These are phyloP conservation scores for Labeo catla DNA, from an alignment of 2,113 vertebrate species.

Conservation along the genomic window DNA sequence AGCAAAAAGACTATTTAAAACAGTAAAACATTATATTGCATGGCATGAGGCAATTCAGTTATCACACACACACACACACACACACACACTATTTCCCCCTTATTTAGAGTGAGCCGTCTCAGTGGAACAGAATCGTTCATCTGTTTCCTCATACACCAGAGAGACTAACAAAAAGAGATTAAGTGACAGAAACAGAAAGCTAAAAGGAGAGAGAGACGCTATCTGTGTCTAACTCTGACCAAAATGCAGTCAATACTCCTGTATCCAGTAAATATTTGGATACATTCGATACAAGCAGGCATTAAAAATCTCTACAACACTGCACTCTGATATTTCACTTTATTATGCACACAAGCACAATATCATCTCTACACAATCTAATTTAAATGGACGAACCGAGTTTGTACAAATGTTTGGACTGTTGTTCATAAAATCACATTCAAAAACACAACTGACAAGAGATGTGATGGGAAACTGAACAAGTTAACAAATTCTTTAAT, in stretches of 20 bases:
- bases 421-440: slow-evolving; percentile 4
- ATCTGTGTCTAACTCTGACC: neutral
- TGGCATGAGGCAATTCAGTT: too few relatives aligned
- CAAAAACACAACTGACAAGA: neutral
- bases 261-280: slow-evolving; percentile 6
- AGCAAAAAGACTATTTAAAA: neutral
- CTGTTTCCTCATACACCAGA: neutral
- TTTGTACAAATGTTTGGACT: neutral
- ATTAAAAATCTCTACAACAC: slow-evolving; percentile 7
- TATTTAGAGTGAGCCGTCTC: neutral
- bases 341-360: slow-evolving; percentile 9
- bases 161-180: neutral
- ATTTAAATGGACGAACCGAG: neutral
- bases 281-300: neutral
- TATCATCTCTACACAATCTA: neutral
- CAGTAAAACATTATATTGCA: neutral
- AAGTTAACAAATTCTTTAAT: slow-evolving; percentile 34
- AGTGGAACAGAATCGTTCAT: slow-evolving; percentile 15
- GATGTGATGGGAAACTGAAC: neutral
- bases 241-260: neutral
- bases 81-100: neutral
- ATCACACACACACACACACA: neutral
- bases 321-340: neutral
- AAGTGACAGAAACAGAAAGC: neutral
- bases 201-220: neutral